Evolutionary conservation across 2,888 invertebrate genomes (phyloP).

Genomic region (Lepetodrilus schrolli): DNA sequence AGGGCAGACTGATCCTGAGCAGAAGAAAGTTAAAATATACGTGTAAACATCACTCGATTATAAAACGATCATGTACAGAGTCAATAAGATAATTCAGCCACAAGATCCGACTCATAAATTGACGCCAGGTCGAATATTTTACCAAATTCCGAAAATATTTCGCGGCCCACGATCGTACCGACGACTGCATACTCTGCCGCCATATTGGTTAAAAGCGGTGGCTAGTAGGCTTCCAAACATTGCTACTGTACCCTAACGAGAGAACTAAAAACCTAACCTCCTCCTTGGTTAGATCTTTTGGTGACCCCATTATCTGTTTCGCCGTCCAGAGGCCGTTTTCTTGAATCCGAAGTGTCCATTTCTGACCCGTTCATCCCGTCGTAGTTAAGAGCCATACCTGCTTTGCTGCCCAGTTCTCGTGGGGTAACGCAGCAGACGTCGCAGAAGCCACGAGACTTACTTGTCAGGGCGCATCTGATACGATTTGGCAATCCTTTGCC

Average conservation of each 20-base stretch:
- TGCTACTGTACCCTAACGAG: constrained; percentile 44
- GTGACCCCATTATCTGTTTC: constrained; percentile 74
- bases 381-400: constrained; percentile 71
- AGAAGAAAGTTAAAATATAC: constrained; percentile 29
- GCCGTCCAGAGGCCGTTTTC: constrained; percentile 75
- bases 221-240: constrained; percentile 43
- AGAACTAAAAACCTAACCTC: constrained; percentile 68
- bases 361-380: constrained; percentile 72
- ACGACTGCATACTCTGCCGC: constrained; percentile 66
- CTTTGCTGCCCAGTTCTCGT: constrained; percentile 73
- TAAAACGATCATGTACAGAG: constrained; percentile 32
- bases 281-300: constrained; percentile 74
- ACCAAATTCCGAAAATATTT: constrained; percentile 55
- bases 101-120: constrained; percentile 37
- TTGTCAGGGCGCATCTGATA: constrained; percentile 41
- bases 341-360: constrained; percentile 74
- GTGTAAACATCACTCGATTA: neutral
- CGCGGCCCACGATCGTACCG: constrained; percentile 50
- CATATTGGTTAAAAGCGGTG: constrained; percentile 66
- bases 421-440: constrained; percentile 65
- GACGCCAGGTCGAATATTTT: constrained; percentile 27
- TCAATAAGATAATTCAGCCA: constrained; percentile 38
- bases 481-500: neutral
- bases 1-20: constrained; percentile 11
- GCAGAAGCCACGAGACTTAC: constrained; percentile 63